These are phyloP conservation scores for Sciurus carolinensis DNA, from an alignment of 2,797 vertebrate genomes.

Conservation along the genomic window DNA sequence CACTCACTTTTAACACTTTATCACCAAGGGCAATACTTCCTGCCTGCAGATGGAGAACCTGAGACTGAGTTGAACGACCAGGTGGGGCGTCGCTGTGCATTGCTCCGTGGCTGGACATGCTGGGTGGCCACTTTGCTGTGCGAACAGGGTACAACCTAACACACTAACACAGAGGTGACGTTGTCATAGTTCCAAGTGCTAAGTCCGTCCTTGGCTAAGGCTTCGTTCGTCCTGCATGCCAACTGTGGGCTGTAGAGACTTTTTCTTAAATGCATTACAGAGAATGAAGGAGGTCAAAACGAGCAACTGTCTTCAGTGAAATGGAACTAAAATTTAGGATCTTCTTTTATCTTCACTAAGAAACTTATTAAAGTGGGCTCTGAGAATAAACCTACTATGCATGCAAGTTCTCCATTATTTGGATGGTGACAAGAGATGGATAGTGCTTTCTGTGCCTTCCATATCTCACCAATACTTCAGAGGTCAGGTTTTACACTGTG, in stretches of 20 bases:
- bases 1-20: neutral
- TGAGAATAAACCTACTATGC: neutral
- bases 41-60: neutral
- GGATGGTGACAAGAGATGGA: neutral
- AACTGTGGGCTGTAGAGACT: neutral
- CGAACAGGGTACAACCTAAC: neutral
- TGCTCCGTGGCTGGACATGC: neutral
- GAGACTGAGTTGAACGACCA: neutral
- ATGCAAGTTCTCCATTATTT: neutral
- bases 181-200: no score
- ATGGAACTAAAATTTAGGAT: neutral
- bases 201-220: no score
- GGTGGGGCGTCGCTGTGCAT: neutral
- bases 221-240: neutral
- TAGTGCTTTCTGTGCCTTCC: neutral
- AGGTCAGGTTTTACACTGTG: neutral
- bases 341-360: neutral
- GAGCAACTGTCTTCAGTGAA: neutral
- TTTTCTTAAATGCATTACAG: neutral
- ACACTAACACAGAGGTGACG: no score
- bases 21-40: neutral
- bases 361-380: neutral
- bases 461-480: neutral
- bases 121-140: neutral
- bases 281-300: conserved; percentile 23